A percentile compares a stretch with the other conserved stretches of the same genome.
phyloP scores from a whole-genome alignment of 1,140 invertebrate species.

The Chionoecetes opilio region DNA sequence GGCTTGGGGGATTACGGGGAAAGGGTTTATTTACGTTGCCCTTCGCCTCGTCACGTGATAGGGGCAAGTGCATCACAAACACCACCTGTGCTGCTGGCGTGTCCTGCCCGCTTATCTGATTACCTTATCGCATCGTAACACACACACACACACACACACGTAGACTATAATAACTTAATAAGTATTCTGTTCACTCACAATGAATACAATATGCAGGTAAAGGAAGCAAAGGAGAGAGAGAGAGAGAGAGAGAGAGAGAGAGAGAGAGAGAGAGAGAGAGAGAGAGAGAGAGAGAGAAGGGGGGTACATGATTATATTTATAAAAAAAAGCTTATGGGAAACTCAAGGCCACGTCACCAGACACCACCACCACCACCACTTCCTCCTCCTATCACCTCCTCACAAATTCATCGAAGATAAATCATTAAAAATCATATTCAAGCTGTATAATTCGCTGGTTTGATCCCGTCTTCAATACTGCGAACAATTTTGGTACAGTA shows the following conservation, averaged over 20 bases:
- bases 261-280: constrained; percentile 23
- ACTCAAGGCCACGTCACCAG: constrained; percentile 4
- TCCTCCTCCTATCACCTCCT: background rate
- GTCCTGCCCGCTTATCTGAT: background rate
- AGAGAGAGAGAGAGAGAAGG: background rate
- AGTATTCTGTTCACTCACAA: no score
- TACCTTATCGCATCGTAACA: background rate
- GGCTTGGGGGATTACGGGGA: no score
- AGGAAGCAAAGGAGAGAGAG: background rate
- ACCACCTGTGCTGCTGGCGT: no score
- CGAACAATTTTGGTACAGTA: no score
- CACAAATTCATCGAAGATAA: no score
- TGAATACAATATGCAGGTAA: background rate
- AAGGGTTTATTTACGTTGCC: no score
- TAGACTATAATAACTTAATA: background rate
- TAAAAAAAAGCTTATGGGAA: background rate
- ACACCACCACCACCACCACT: background rate
- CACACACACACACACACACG: constrained; percentile 19
- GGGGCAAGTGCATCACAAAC: no score
- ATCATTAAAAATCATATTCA: no score
- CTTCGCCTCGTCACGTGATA: no score
- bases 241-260: background rate
- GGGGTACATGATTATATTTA: background rate
- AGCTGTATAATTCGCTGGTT: no score
- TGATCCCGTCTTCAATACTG: no score